Evolutionary conservation across 1,140 invertebrate species (phyloP).

Genomic region (Solenopsis invicta): DNA sequence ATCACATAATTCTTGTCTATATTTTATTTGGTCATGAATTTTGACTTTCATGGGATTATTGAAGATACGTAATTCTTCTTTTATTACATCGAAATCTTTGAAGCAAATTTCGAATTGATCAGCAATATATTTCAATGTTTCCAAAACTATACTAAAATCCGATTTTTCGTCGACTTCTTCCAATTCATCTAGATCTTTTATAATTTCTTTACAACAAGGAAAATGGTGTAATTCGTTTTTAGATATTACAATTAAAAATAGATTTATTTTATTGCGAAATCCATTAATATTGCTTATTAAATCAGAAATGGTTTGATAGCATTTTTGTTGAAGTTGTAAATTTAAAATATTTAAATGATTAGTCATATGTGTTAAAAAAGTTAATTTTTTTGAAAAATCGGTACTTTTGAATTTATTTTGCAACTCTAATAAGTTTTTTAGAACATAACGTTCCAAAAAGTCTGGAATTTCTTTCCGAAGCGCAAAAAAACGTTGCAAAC

Average conservation of each 20-base stretch:
- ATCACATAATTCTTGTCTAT: conserved; percentile 37
- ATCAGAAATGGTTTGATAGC: conserved; percentile 12
- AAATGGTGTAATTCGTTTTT: neutral
- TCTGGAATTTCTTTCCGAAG: too few relatives aligned
- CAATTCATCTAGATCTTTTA: neutral
- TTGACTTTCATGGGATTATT: conserved; percentile 13
- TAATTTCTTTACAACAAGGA: conserved; percentile 8
- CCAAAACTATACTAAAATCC: neutral
- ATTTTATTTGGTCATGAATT: too few relatives aligned
- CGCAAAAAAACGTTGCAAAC: too few relatives aligned
- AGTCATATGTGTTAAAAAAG: neutral
- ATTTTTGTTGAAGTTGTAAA: conserved; percentile 34
- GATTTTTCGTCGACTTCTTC: neutral
- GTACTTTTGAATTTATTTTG: too few relatives aligned
- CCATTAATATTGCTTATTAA: conserved; percentile 17
- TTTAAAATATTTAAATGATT: conserved; percentile 23
- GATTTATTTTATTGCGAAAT: conserved; percentile 4
- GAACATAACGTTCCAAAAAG: too few relatives aligned
- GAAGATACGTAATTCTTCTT: too few relatives aligned
- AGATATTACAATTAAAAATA: too few relatives aligned
- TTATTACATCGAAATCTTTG: conserved; percentile 27
- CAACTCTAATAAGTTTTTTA: too few relatives aligned
- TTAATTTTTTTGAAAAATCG: neutral
- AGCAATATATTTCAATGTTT: too few relatives aligned
- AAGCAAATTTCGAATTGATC: conserved; percentile 17